Base-by-base conservation (phyloP, 2,113 vertebrate species). In the Oryzias melastigma region DNA sequence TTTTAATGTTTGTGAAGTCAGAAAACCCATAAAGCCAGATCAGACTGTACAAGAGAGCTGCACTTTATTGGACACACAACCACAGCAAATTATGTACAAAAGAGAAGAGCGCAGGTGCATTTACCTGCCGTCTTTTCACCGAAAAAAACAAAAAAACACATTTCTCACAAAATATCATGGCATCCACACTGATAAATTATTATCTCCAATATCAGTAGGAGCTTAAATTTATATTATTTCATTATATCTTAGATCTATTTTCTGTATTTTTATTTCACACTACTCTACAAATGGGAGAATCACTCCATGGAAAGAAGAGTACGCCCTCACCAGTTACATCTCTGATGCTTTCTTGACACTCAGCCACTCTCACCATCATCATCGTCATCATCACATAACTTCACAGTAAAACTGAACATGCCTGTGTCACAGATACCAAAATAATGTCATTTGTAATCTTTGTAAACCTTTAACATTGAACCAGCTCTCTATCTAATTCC, bases 151-250 rank as follows among this genome's bases (percentile, higher is more conserved):
- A 77, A 80, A 84, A 85, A 74, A 90, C 89, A 94, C 93, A 85
- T 89, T 88, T 93, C 89, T 90, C 91, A 94, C 93, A 91, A 88
- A 91, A 88, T 86, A 91, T 91, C 92, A 92, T 92, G 92, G 92
- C 93, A 94, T 90, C 92, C 93, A 94, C 90, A 91, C 89, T 77
- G 82, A 92, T 90, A 91, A 90, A 86, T 89, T 87, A 83, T 70
- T 79, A 82, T 82, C 76, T 86, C 81, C 80, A 77, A 81, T 90
- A 83, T 90, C 84, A 78, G 85, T 88, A 85, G 81, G 84, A 69
- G 75, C 87, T 90, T 89, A 77, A 83, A 87, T 88, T 88, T 71
- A 86, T 90, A 87, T 87, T 90, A 87, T 87, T 85, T 86, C 76
- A 70, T 82, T 84, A 90, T 91, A 89, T 93, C 86, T 85, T 82